Conservation (phyloP, 2,888 invertebrate species). For the Dryococelus australis region DNA sequence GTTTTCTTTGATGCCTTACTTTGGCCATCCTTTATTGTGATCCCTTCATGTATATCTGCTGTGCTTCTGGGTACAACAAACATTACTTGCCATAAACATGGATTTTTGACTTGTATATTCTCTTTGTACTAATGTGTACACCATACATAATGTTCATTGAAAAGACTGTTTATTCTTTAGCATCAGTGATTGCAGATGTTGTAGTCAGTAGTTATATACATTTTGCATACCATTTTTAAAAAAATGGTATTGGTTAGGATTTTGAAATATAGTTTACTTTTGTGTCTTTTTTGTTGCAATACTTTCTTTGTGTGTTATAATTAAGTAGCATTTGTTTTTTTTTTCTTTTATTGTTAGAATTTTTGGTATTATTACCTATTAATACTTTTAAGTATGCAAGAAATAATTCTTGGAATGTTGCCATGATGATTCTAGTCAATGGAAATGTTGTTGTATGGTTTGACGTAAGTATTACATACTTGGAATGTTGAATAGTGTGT, state of each 20-base stretch:
- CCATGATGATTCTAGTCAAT: background rate
- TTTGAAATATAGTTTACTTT: background rate
- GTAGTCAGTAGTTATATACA: background rate
- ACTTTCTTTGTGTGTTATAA: background rate
- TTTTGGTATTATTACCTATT: too few species aligned
- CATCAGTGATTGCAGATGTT: background rate
- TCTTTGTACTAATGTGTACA: background rate
- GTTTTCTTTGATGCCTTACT: too few species aligned
- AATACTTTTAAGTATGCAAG: too few species aligned
- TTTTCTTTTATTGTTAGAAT: too few species aligned
- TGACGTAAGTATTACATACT: background rate
- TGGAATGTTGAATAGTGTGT: background rate
- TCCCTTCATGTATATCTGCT: too few species aligned
- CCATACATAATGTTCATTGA: background rate
- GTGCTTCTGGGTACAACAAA: too few species aligned
- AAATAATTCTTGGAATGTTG: background rate
- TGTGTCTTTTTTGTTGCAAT: background rate
- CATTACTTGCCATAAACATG: too few species aligned
- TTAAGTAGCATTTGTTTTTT: background rate
- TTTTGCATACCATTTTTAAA: background rate
- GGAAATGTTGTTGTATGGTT: background rate
- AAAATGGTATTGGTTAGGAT: background rate
- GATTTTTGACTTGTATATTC: background rate
- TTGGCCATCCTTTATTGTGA: too few species aligned
- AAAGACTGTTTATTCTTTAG: slow-evolving; percentile 16